A percentile compares a stretch with the other conserved stretches of the same genome.
Evolutionary conservation across 2,797 vertebrate genomes (phyloP).

Genomic region (Ataeniobius toweri): DNA sequence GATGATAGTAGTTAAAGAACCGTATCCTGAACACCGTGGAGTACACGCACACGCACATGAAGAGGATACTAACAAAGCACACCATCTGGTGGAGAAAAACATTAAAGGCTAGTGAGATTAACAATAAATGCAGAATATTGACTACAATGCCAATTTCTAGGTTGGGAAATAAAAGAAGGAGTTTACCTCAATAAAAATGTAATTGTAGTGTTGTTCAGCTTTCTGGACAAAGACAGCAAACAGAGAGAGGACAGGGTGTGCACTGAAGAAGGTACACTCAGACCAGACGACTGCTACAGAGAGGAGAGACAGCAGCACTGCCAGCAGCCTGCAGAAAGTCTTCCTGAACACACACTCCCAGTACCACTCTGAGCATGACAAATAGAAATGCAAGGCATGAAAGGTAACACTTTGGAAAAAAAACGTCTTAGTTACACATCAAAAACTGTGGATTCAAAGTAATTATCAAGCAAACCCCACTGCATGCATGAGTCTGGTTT

Average conservation of each 20-base stretch:
- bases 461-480: neutral
- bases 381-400: conserved; percentile 18
- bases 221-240: conserved; percentile 91
- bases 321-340: conserved; percentile 86
- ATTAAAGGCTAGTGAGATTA: conserved; percentile 6
- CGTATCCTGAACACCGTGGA: conserved; percentile 95
- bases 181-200: conserved; percentile 91
- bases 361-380: conserved; percentile 87
- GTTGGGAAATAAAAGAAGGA: neutral
- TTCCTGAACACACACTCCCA: conserved; percentile 91
- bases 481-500: neutral
- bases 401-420: neutral
- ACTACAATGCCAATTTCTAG: neutral
- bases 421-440: neutral
- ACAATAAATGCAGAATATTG: neutral
- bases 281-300: conserved; percentile 94
- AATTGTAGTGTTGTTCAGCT: conserved; percentile 91
- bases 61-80: conserved; percentile 93
- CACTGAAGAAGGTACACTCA: conserved; percentile 96
- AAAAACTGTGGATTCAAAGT: neutral
- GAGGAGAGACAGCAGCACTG: conserved; percentile 84
- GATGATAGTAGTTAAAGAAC: conserved; percentile 94
- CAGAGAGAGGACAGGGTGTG: conserved; percentile 88
- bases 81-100: conserved; percentile 83
- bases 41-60: conserved; percentile 93